Evolutionary conservation across 2,888 invertebrate genomes (phyloP).

Genomic region (Acanthosepion esculentum): DNA sequence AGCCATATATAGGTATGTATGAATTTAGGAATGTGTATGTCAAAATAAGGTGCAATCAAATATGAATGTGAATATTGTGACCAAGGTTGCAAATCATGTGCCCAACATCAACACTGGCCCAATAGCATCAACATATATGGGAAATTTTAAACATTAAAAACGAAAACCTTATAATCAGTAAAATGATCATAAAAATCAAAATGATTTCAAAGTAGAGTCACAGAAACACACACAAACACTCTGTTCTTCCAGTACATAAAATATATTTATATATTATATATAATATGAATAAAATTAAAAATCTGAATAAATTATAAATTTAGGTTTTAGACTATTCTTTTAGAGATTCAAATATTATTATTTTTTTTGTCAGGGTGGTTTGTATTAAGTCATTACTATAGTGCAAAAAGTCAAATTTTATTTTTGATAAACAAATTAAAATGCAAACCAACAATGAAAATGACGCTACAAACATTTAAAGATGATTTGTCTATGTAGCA

Average conservation of each 20-base stretch:
- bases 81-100: no score
- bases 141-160: not conserved
- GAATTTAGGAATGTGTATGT: no score
- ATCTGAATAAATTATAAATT: slow-evolving; percentile 13
- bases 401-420: not conserved
- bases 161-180: not conserved
- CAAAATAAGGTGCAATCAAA: no score
- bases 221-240: not conserved
- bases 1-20: no score
- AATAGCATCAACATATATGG: not conserved
- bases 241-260: not conserved
- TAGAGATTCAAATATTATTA: not conserved
- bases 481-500: no score
- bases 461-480: no score
- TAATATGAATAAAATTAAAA: slow-evolving; percentile 14
- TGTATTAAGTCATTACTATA: not conserved
- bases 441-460: not conserved
- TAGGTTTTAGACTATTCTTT: slow-evolving; percentile 1
- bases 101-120: no score
- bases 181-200: not conserved
- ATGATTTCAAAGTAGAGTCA: not conserved
- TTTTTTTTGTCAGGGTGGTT: not conserved
- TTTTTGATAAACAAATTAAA: not conserved
- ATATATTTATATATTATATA: slow-evolving; percentile 9
- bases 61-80: no score